phyloP scores from a whole-genome alignment of 2,888 invertebrate species.

The Dendrolimus pini region DNA sequence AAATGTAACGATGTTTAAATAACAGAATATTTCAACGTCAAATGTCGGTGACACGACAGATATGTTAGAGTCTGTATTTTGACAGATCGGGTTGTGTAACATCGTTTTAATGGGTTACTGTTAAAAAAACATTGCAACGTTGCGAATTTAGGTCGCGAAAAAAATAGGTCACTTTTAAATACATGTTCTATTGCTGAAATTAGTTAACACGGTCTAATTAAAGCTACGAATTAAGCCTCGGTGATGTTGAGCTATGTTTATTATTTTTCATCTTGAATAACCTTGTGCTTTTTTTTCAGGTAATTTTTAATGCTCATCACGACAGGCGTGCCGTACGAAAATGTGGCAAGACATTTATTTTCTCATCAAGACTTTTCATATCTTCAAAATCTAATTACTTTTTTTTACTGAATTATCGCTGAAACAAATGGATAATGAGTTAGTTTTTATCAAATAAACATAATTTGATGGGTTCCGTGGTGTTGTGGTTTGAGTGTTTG shows the following conservation, averaged over 20 bases:
- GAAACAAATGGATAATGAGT: no score
- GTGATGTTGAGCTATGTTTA: conserved; percentile 26
- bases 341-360: not conserved
- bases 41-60: conserved; percentile 42
- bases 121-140: conserved; percentile 49
- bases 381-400: not conserved
- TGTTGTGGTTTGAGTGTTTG: not conserved
- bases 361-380: not conserved
- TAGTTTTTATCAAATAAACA: no score
- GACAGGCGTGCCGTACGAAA: not conserved
- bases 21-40: conserved; percentile 48
- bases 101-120: conserved; percentile 50
- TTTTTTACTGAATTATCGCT: not conserved
- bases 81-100: conserved; percentile 62
- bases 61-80: conserved; percentile 43
- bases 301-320: conserved; percentile 37
- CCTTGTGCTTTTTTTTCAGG: conserved; percentile 55
- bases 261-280: conserved; percentile 30
- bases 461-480: conserved; percentile 4
- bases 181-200: conserved; percentile 47
- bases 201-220: conserved; percentile 69
- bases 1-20: conserved; percentile 35
- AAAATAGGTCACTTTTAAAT: conserved; percentile 67
- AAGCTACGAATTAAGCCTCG: conserved; percentile 32
- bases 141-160: conserved; percentile 62